Evolutionary conservation across 1,140 invertebrate species (phyloP), one percentile per base, ranked within the genome.

Genomic region (Brevipalpus yothersi): DNA sequence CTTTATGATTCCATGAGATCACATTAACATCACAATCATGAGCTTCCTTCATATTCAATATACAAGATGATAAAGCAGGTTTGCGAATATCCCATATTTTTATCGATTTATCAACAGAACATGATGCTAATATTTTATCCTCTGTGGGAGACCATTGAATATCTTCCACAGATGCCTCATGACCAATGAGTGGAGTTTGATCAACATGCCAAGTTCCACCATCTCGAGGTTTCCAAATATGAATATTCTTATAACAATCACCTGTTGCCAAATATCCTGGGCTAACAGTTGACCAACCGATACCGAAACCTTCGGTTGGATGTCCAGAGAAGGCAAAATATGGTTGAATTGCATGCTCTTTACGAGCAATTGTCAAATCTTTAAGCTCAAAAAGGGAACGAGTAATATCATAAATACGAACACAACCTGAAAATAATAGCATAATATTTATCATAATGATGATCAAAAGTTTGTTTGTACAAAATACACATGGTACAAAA

Each of bases 131-230:
- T 64, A 79, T 89, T 75, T 86, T 82, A 68, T 72, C 77, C 75
- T 99, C 94, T 75, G 82, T 94, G 4, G 92, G 91, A 61, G 92
- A 97, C 94, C 95, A 99, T 67, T 96, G 90, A 61, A 99, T 76
- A 73, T 99, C 95, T 77, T 99, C 95, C 9, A 99, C 88, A 58
- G 92, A 97, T 49, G 78, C 80, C 21, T 80, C 82, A 69, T 99
- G 94, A 2, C 84, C 89, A 62, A 79, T 76, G 60, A 87, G 79
- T 1, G 92, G 83, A 55, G 82, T 75, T 68, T 91, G 84, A 72
- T 94, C 86, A 10, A 97, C 86, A 65, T 77, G 73, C 49, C 75
- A 77, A 1, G 76, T 73, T 56, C 75, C 79, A 23, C 72, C 73
- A 66, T 89, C 79, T 63, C 73, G 71, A 13, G 86, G 82, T 64